These are phyloP conservation scores for Megastigmus dorsalis DNA, from an alignment of 2,888 invertebrate genomes.

Conservation along the genomic window DNA sequence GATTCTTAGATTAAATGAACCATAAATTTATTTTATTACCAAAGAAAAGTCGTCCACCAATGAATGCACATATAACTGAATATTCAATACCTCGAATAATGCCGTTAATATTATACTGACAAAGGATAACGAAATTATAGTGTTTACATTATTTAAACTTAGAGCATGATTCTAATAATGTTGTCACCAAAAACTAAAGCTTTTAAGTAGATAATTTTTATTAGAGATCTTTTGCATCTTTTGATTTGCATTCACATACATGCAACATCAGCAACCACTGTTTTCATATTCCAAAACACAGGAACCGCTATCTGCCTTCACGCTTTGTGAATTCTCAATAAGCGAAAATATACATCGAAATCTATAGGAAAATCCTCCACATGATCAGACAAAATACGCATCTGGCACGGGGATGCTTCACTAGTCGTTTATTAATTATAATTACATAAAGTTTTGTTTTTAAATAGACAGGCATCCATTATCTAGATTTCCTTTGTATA, in stretches of 20 bases:
- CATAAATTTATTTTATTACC: too few relatives aligned
- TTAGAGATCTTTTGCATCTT: neutral
- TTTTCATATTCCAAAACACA: neutral
- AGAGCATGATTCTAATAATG: too few relatives aligned
- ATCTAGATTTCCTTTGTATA: too few relatives aligned
- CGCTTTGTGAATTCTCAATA: conserved; percentile 17
- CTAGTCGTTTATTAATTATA: neutral
- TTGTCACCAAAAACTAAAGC: too few relatives aligned
- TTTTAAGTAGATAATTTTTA: neutral
- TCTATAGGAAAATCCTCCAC: neutral
- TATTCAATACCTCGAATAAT: too few relatives aligned
- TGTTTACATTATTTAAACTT: too few relatives aligned
- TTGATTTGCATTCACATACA: neutral
- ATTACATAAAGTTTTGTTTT: neutral
- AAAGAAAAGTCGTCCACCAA: neutral
- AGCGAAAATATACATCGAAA: neutral
- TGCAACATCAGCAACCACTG: neutral
- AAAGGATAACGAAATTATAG: neutral
- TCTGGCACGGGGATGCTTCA: neutral
- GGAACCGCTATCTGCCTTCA: conserved; percentile 11
- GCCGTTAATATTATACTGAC: neutral
- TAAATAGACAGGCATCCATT: neutral
- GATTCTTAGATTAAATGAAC: too few relatives aligned
- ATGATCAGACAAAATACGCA: neutral
- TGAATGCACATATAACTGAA: neutral